Base-by-base conservation (phyloP, 2,113 vertebrate genomes). In the Calypte anna region DNA sequence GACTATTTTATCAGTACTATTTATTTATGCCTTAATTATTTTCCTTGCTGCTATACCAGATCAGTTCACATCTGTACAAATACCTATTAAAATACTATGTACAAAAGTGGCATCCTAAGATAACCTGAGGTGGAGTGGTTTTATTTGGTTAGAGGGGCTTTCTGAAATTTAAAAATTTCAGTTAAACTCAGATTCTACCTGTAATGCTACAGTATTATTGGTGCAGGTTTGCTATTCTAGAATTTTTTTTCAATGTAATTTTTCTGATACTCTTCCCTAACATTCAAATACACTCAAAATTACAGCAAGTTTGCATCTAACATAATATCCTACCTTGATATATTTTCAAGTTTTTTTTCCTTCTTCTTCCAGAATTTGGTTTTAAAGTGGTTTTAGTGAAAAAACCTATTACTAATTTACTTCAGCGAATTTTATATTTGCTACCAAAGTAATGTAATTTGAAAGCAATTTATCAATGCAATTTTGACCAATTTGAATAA, bases 401-500 rank as follows among this genome's bases (percentile, higher is more conserved):
- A n/a, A n/a, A n/a, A n/a, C 33, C 43, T 77, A 36, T 28, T 76
- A 62, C n/a, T 75, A 23, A 75, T 73, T 91, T 69, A 64, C 2
- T 72, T 72, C 33, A 75, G 31, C 23, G 64, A 96, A 94, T 88
- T 94, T 91, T 91, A 21, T 57, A 88, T 72, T 88, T 97, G 79
- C 58, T 78, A 88, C 53, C 13, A 69, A 94, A 96, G 51, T 59
- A 93, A 96, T 23, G 57, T 38, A 86, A 89, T 83, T 94, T 88
- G 63, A 96, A 97, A 97, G 78, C 61, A 96, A 96, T 95, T 96
- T 67, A 84, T 75, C 31, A 95, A 92, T 93, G 95, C 63, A 80
- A n/a, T 95, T 94, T 96, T 95, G 82, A 92, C 95, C 63, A 91
- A 97, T 96, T 53, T 33, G 46, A 84, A 66, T 77, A 86, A 90